Evolutionary conservation across 2,888 invertebrate genomes (phyloP), one percentile per base, ranked within the genome.

Genomic region (Meghimatium bilineatum): DNA sequence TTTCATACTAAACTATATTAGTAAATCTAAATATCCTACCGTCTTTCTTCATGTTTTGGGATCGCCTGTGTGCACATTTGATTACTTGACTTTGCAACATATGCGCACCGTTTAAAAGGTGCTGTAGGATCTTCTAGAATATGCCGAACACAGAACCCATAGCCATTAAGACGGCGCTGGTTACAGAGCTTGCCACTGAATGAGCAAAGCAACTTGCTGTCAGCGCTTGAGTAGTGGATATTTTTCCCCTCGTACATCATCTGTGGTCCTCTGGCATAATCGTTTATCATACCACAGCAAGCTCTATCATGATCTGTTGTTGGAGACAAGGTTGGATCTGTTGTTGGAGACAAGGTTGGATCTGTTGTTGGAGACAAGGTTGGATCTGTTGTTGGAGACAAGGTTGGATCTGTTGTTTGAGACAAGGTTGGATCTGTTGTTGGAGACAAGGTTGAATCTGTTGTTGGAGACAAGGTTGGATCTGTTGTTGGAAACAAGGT

Each of bases 71-170:
- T 93, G 88, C 94, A 94, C 87, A 93, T 93, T 88, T 93, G 93
- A 88, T 93, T 91, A 86, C 93, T 94, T 84, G 93, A 93, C 83
- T 93, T 94, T 52, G 93, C 93, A 84, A 96, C 94, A 92, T 95
- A 96, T 0, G 95, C 94, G 92, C 98, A 99, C 88, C 96, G 97
- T 86, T 95, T 96, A 93, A 96, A 99, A 0, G 97, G 97, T 0
- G 98, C 97, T 23, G 94, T 95, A 12, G 96, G 95, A 93, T 98
- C 98, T 89, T 96, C 95, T 78, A 98, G 94, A 87, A 98, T 97
- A 90, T 98, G 98, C 6, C 96, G 95, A 8, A 95, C 95, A 92
- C 98, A 98, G 93, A 96, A 97, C 85, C 95, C 95, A 87, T 96
- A 96, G 0, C 96, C 96, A 17, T 96, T 95, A 0, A 97, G 92